Percentiles rank a stretch among this genome's conserved stretches.
Conservation (phyloP, 2,888 invertebrate species). For the Heliconius erato region DNA sequence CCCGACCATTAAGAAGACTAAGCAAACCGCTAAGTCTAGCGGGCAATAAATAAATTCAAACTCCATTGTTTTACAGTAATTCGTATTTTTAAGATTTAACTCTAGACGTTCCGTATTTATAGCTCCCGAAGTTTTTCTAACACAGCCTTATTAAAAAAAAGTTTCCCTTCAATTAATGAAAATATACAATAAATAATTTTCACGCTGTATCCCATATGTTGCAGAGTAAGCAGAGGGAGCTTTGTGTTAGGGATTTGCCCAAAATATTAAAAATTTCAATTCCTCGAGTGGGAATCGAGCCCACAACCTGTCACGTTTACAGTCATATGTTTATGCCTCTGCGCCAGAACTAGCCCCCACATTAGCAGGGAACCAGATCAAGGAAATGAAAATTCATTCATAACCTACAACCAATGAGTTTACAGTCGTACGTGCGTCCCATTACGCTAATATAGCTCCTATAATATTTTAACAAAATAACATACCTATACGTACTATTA, state of each 20-base stretch:
- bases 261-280: background rate
- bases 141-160: background rate
- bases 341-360: background rate
- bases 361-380: no score
- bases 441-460: no score
- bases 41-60: conserved; percentile 45
- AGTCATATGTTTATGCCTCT: no score
- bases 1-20: conserved; percentile 41
- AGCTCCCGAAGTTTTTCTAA: background rate
- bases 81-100: conserved; percentile 36
- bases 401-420: no score
- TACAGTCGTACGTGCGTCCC: no score
- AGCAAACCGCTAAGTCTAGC: conserved; percentile 44
- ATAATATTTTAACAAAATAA: no score
- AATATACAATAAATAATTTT: background rate
- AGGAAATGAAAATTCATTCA: no score
- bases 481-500: no score
- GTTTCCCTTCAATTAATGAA: background rate
- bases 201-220: background rate
- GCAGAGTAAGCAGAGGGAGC: background rate
- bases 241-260: no score
- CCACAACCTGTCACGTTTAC: background rate
- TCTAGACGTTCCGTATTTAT: conserved; percentile 24
- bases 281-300: background rate
- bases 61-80: conserved; percentile 41